Evolutionary conservation across 2,797 vertebrate genomes (phyloP), one percentile per base, ranked within the genome.

Genomic region (Selene dorsalis): DNA sequence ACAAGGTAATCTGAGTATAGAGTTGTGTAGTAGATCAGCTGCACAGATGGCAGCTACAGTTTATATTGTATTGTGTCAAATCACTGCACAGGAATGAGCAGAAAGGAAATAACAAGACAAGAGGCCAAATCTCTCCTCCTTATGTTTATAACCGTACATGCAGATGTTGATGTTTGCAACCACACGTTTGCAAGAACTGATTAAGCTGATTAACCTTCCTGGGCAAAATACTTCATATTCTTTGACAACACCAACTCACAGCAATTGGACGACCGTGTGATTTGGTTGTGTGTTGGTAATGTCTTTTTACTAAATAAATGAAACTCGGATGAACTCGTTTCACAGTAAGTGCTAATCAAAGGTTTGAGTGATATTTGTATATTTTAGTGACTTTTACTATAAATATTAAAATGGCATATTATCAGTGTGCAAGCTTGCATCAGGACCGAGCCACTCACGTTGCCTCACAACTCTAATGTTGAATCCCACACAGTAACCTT

Each of bases 101-200:
- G 7, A 66, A 53, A 39, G 6, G 16, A 48, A 61, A 66, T 58
- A 1, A 12, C 12, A 11, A 28, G 59, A 70, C 69, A 35, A 47
- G 13, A 47, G 64, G 32, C 18, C 0, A 20, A 20, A n/a, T 61
- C 10, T 30, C 14, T 57, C 18, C 14, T 64, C 30, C 16, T 24
- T 38, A 11, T 64, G 22, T 60, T 4, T 69, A 35, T 35, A 35
- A 35, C 32, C 2, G 20, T 39, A 17, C 52, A 50, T 24, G 22
- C 26, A 50, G 43, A 66, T 61, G 64, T 8, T 35, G 32, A 35
- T 35, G 41, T 77, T 58, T 62, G 45, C 48, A 57, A 67, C 48
- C 56, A 45, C 30, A 32, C 20, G 9, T 48, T 73, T 32, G 3
- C 41, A 26, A 13, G 14, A 14, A 73, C 12, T 7, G 28, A 68